Conservation (phyloP, 2,888 invertebrate species). For the Noctuana brunneofusca region DNA sequence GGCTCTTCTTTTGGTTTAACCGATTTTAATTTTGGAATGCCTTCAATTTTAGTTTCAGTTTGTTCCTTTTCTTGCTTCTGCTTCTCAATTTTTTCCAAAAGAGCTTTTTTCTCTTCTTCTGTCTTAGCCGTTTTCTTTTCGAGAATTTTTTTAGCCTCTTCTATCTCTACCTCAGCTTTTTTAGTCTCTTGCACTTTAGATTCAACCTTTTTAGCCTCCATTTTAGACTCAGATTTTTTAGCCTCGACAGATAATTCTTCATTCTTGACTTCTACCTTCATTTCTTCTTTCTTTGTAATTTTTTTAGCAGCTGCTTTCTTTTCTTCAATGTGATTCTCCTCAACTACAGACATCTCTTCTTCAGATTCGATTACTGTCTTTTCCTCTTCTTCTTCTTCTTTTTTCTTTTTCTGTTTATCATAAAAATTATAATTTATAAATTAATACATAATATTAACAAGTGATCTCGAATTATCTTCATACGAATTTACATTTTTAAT, state of each 20-base stretch:
- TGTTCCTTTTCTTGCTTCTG: slow-evolving; percentile 76
- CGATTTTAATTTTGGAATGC: slow-evolving; percentile 83
- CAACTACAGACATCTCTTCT: slow-evolving; percentile 77
- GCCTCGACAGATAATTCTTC: slow-evolving; percentile 57
- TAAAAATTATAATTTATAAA: not conserved
- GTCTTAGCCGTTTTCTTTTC: slow-evolving; percentile 77
- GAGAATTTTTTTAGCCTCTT: slow-evolving; percentile 74
- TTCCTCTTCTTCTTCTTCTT: slow-evolving; percentile 69
- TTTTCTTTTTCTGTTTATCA: slow-evolving; percentile 75
- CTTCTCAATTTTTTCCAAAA: slow-evolving; percentile 79
- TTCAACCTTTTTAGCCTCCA: slow-evolving; percentile 49
- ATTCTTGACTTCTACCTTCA: slow-evolving; percentile 53
- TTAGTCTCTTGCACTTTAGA: slow-evolving; percentile 64
- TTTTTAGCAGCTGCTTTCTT: slow-evolving; percentile 64
- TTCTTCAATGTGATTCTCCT: slow-evolving; percentile 71
- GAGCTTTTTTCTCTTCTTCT: slow-evolving; percentile 76
- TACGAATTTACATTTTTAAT: too few species aligned
- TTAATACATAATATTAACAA: not conserved
- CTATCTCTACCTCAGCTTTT: slow-evolving; percentile 68
- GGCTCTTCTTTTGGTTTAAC: slow-evolving; percentile 79
- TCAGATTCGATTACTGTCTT: slow-evolving; percentile 77
- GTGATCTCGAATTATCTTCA: too few species aligned
- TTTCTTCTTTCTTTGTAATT: slow-evolving; percentile 67
- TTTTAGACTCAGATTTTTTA: slow-evolving; percentile 59
- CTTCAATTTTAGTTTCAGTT: slow-evolving; percentile 81